These are phyloP conservation scores for Graphium colonna DNA, from an alignment of 2,888 invertebrate genomes.

Conservation along the genomic window DNA sequence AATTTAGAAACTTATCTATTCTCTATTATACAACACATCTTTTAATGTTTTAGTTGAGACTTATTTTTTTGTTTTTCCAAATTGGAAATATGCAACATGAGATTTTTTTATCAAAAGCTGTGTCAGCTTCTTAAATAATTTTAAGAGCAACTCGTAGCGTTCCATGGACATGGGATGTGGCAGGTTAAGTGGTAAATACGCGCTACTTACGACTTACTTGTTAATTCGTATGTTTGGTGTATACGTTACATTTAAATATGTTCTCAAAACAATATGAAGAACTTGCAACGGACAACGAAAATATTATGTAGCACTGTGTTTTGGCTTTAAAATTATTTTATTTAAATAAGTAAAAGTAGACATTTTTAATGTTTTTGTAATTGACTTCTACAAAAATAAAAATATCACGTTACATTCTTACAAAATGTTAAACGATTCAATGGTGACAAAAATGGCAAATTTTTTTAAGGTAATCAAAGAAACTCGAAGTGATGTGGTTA, in stretches of 20 bases:
- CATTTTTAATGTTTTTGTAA: neutral
- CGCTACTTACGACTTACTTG: constrained; percentile 4
- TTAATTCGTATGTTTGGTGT: constrained; percentile 19
- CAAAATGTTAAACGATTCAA: neutral
- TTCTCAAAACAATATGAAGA: constrained; percentile 10
- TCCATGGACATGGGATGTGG: constrained; percentile 2
- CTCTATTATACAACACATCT: no score
- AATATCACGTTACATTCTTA: no score
- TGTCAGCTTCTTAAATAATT: no score
- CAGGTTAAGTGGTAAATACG: constrained; percentile 4
- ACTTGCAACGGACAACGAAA: neutral
- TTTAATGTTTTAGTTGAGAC: no score
- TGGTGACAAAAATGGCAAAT: no score
- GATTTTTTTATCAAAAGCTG: no score
- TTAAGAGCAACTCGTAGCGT: neutral
- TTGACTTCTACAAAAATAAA: no score
- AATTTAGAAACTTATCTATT: no score
- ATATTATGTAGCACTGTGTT: neutral
- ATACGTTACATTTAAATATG: constrained; percentile 16
- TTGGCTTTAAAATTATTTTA: neutral
- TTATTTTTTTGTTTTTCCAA: no score
- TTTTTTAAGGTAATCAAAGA: neutral
- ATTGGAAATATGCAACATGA: no score
- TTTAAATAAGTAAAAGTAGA: neutral
- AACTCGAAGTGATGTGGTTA: neutral